Conservation (phyloP, 2,888 invertebrate genomes). For the Ethmia dodecea region DNA sequence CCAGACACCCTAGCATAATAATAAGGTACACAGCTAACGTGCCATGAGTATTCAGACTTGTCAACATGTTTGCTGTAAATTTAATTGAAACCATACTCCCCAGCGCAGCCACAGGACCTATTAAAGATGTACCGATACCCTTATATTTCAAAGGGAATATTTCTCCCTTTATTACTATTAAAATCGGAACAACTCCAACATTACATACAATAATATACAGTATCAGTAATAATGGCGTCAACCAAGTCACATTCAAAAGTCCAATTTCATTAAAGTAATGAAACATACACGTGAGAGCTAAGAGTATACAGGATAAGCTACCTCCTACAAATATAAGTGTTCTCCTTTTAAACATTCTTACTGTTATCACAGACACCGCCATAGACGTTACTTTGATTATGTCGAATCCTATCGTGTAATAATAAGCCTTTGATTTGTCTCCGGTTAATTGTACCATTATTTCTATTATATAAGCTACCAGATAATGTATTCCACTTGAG, state of each 20-base stretch:
- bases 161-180: not conserved
- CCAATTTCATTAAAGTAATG: not conserved
- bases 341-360: conserved; percentile 1
- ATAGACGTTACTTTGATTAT: not conserved
- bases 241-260: not conserved
- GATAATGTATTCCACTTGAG: not conserved
- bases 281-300: not conserved
- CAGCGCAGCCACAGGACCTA: not conserved
- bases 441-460: conserved; percentile 3
- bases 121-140: not conserved
- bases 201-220: not conserved
- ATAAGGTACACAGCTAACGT: conserved; percentile 4
- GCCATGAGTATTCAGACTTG: conserved; percentile 1
- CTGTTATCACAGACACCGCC: not conserved
- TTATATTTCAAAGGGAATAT: conserved; percentile 5
- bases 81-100: not conserved
- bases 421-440: not conserved
- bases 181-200: not conserved
- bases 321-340: not conserved
- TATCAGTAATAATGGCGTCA: conserved; percentile 1
- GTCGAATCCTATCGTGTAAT: conserved; percentile 2
- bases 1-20: not conserved
- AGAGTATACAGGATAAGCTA: not conserved
- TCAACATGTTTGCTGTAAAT: conserved; percentile 3
- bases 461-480: not conserved